Percentiles rank a stretch among this genome's conserved stretches.
Conservation (phyloP, 2,888 invertebrate species). For the Drosophila recens region DNA sequence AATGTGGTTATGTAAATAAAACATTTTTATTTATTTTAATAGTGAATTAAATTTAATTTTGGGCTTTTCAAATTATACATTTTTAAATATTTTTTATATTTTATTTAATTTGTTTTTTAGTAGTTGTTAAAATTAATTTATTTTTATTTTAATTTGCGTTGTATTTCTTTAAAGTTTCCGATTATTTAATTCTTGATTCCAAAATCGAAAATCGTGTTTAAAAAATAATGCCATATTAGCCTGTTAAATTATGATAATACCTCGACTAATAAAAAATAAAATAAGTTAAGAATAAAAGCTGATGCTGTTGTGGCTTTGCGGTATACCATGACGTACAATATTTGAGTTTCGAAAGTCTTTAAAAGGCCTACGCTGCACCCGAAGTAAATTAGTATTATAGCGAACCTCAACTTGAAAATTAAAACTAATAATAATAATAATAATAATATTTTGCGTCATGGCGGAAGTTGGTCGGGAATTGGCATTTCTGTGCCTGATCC, state of each 20-base stretch:
- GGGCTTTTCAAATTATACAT: no score
- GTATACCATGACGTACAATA: slow-evolving; percentile 1
- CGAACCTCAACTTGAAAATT: neutral
- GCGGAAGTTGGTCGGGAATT: neutral
- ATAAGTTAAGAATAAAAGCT: neutral
- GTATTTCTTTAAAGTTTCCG: no score
- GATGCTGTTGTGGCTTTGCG: slow-evolving; percentile 12
- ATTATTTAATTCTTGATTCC: no score
- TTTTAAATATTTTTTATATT: no score
- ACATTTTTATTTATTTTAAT: no score
- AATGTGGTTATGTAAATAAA: no score
- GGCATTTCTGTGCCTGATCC: slow-evolving; percentile 5
- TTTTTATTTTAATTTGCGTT: no score
- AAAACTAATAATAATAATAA: neutral
- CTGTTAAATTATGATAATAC: neutral
- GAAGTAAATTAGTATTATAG: slow-evolving; percentile 21
- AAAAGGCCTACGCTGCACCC: neutral
- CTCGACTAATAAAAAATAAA: neutral
- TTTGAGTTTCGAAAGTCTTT: neutral
- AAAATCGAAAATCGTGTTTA: no score
- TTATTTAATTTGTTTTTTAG: no score
- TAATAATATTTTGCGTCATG: slow-evolving; percentile 8
- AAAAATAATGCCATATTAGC: neutral
- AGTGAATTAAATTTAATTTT: no score
- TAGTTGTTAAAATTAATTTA: no score